Conservation (phyloP, 2,888 invertebrate species). For the Caradrina kadenii region DNA sequence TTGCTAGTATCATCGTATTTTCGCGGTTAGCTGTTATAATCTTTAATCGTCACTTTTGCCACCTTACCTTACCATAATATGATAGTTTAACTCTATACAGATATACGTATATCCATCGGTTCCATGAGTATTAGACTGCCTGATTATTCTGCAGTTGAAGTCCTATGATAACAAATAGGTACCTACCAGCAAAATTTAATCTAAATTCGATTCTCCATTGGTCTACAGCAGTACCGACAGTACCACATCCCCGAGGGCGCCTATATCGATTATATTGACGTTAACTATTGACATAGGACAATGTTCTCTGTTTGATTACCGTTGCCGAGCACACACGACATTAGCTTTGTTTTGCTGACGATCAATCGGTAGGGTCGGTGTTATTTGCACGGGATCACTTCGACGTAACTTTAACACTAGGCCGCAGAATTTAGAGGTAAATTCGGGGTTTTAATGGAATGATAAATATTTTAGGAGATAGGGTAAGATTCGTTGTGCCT, state of each 20-base stretch:
- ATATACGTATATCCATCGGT: neutral
- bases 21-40: conserved; percentile 6
- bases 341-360: conserved; percentile 82
- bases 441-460: conserved; percentile 79
- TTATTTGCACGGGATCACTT: conserved; percentile 78
- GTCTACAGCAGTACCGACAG: conserved; percentile 1
- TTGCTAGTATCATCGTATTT: neutral
- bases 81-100: neutral
- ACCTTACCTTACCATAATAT: neutral
- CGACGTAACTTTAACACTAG: conserved; percentile 77
- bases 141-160: conserved; percentile 23
- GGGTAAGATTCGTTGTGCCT: neutral
- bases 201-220: conserved; percentile 40
- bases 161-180: conserved; percentile 12
- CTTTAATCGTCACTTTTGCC: neutral
- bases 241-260: conserved; percentile 43
- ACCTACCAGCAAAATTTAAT: conserved; percentile 28
- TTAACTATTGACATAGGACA: conserved; percentile 78
- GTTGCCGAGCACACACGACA: conserved; percentile 73
- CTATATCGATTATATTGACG: conserved; percentile 59
- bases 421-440: conserved; percentile 82
- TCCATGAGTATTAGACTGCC: neutral
- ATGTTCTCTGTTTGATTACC: conserved; percentile 69
- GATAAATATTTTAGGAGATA: conserved; percentile 70
- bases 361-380: conserved; percentile 83